These are phyloP conservation scores for Brachyistius frenatus DNA, from an alignment of 2,113 vertebrate species.

Conservation along the genomic window DNA sequence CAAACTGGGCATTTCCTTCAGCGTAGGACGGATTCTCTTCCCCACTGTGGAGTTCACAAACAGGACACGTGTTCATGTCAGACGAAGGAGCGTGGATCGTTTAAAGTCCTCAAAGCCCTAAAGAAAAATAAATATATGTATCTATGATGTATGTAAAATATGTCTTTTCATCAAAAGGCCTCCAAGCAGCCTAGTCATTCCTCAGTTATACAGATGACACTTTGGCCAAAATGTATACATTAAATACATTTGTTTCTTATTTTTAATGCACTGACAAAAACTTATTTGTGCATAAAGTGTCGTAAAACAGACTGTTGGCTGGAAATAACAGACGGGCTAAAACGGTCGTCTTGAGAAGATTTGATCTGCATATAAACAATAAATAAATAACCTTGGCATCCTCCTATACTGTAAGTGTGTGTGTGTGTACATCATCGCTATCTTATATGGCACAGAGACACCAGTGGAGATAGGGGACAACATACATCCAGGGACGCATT, in stretches of 20 bases:
- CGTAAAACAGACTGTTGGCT: conserved; percentile 50
- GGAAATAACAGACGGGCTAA: conserved; percentile 53
- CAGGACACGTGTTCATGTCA: conserved; percentile 44
- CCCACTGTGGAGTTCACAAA: conserved; percentile 38
- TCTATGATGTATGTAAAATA: conserved; percentile 80
- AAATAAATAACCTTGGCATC: conserved; percentile 63
- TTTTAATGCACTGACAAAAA: conserved; percentile 66
- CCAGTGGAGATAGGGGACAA: conserved; percentile 45
- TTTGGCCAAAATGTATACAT: conserved; percentile 60
- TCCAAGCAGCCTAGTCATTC: conserved; percentile 43
- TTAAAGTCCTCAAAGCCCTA: conserved; percentile 61
- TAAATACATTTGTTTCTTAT: conserved; percentile 72
- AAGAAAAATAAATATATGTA: conserved; percentile 81
- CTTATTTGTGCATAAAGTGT: conserved; percentile 64
- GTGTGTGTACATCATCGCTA: conserved; percentile 40
- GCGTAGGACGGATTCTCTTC: conserved; percentile 33
- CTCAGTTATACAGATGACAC: conserved; percentile 60
- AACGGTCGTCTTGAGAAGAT: conserved; percentile 59
- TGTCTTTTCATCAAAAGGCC: conserved; percentile 65
- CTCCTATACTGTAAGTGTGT: conserved; percentile 35
- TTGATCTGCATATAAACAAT: conserved; percentile 65
- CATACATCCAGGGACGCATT: conserved; percentile 54
- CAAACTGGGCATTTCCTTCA: conserved; percentile 53
- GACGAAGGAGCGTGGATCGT: conserved; percentile 49
- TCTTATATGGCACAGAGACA: conserved; percentile 49